phyloP scores from a whole-genome alignment of 2,113 vertebrate genomes.

The Scomber japonicus region DNA sequence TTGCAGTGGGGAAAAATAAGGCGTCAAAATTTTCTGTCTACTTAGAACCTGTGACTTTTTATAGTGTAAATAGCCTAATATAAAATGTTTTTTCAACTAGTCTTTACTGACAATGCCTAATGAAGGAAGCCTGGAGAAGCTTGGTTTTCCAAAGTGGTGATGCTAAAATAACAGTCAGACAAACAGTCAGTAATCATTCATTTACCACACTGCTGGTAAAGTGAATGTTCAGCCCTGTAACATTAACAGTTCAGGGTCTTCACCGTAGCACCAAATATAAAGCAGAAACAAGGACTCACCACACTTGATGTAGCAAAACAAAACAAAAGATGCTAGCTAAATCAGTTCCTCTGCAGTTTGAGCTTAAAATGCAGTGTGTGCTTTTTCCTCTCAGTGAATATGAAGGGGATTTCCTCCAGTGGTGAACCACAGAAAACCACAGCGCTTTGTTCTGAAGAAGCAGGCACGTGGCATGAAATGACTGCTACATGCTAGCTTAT shows the following conservation, averaged over 20 bases:
- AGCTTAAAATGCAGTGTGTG: neutral
- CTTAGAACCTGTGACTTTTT: slow-evolving; percentile 58
- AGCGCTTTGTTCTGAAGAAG: neutral
- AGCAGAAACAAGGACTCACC: neutral
- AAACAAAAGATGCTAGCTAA: neutral
- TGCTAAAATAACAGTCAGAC: neutral
- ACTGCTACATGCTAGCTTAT: slow-evolving; percentile 27
- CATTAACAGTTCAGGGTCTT: neutral
- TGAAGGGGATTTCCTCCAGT: neutral
- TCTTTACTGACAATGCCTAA: slow-evolving; percentile 33
- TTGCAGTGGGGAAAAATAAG: slow-evolving; percentile 43
- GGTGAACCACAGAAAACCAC: neutral
- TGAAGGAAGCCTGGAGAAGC: slow-evolving; percentile 10
- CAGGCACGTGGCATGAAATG: slow-evolving; percentile 22
- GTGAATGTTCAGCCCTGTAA: neutral
- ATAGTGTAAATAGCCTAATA: slow-evolving; percentile 56
- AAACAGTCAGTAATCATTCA: neutral
- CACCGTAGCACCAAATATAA: no score
- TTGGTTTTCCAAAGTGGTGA: slow-evolving; percentile 9
- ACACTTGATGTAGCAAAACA: slow-evolving; percentile 12
- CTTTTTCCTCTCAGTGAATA: neutral
- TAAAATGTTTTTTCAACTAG: neutral
- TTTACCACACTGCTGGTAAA: neutral
- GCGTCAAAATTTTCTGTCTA: slow-evolving; percentile 48
- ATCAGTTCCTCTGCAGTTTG: slow-evolving; percentile 23